These are phyloP conservation scores for Drosophila nigritarsus DNA, from an alignment of 2,888 invertebrate genomes.

Conservation along the genomic window DNA sequence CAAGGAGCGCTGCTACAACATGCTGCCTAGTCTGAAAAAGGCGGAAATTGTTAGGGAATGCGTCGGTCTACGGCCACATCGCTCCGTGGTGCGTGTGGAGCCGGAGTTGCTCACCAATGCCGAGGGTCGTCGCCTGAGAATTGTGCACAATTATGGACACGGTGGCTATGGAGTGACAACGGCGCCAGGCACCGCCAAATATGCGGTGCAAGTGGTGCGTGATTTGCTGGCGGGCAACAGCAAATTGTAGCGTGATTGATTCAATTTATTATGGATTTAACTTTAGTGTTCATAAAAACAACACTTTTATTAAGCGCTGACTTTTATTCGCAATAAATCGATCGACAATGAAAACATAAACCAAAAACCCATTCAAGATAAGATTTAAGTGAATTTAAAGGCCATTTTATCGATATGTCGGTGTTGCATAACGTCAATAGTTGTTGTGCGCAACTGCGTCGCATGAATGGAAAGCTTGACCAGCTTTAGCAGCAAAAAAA, in stretches of 20 bases:
- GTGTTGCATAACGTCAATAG: constrained; percentile 25
- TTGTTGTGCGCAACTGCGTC: constrained; percentile 37
- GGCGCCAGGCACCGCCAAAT: constrained; percentile 93
- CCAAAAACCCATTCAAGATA: neutral
- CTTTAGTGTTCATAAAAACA: constrained; percentile 35
- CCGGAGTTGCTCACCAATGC: constrained; percentile 86
- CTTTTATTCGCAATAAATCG: constrained; percentile 36
- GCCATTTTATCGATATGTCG: constrained; percentile 25
- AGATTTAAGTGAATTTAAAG: constrained; percentile 11
- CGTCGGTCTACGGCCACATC: constrained; percentile 94
- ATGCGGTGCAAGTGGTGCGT: constrained; percentile 90
- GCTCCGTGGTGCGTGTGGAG: constrained; percentile 90
- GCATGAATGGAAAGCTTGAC: constrained; percentile 68
- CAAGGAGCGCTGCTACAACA: constrained; percentile 90
- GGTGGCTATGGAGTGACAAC: constrained; percentile 97
- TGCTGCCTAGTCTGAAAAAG: constrained; percentile 89
- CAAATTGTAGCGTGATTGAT: constrained; percentile 71
- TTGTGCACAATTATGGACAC: constrained; percentile 98
- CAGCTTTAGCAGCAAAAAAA: constrained; percentile 30
- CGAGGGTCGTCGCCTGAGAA: constrained; percentile 86
- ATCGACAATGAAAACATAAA: constrained; percentile 22
- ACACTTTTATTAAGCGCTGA: neutral
- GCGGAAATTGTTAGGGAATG: constrained; percentile 88
- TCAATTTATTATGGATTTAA: constrained; percentile 37
- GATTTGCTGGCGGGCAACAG: constrained; percentile 86